phyloP scores from a whole-genome alignment of 2,888 invertebrate species.

The Conomelus anceps region DNA sequence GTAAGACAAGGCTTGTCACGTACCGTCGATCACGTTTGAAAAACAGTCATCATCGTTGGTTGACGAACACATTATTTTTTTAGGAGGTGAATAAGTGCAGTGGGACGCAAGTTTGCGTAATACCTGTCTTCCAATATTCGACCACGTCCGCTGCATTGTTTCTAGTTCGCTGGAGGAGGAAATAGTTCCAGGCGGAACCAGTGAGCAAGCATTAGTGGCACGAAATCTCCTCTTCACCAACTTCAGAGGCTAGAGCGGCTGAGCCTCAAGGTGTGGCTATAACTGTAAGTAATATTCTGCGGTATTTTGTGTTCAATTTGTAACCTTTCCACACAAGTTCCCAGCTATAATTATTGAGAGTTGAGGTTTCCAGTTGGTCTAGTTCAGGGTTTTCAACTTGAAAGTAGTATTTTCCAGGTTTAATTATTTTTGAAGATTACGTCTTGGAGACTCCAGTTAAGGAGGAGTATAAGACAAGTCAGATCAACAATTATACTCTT shows the following conservation, averaged over 20 bases:
- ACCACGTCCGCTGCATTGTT: neutral
- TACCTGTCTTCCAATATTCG: neutral
- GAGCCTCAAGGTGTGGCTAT: neutral
- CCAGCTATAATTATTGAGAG: neutral
- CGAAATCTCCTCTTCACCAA: neutral
- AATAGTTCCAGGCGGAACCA: neutral
- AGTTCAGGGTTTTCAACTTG: neutral
- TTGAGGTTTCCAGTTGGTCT: neutral
- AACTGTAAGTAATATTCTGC: neutral
- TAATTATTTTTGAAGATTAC: too few relatives aligned
- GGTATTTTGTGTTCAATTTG: neutral
- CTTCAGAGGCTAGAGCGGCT: neutral
- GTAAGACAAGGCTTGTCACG: neutral
- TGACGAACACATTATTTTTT: neutral
- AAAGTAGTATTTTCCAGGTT: too few relatives aligned
- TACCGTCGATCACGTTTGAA: neutral
- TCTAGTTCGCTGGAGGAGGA: neutral
- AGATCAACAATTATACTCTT: too few relatives aligned
- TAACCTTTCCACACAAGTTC: neutral
- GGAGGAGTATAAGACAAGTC: too few relatives aligned
- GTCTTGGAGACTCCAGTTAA: too few relatives aligned
- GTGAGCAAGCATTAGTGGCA: neutral
- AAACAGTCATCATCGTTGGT: neutral
- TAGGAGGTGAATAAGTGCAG: neutral
- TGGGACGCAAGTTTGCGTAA: neutral